Base-by-base conservation (phyloP, 2,113 vertebrate genomes). In the Oxyruncus cristatus region DNA sequence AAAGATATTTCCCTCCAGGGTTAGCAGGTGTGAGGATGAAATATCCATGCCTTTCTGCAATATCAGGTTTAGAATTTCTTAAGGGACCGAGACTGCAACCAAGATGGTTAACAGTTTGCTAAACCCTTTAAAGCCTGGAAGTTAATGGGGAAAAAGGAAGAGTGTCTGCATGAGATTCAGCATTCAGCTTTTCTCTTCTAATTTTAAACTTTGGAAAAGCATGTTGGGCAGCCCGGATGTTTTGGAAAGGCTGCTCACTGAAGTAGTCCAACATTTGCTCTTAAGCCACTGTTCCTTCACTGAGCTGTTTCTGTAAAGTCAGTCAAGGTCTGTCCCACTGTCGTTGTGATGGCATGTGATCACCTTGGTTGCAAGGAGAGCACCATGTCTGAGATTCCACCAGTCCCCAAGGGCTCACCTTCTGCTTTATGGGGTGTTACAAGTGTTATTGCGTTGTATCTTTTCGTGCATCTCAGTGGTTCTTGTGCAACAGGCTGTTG, bases 1-100 rank as follows among this genome's bases (percentile, higher is more conserved):
- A 86, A 92, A 96, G 95, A 89, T 95, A 96, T 97, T 97, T 96
- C 92, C 94, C 96, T 94, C 59, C 88, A 97, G 96, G 95, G 86
- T 96, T 95, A 93, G 95, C 96, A 97, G 96, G 96, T 97, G 94
- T 94, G 80, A 96, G 94, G 92, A 92, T 92, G 87, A 95, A 93
- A 93, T 95, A 93, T 82, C 92, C 90, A 93, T 92, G 92, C 85
- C 88, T 94, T 95, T 95, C 96, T 97, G 88, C 77, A 94, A 85
- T 94, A 95, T 89, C 92, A 81, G 90, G 95, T 97, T 95, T 96
- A 93, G 85, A 87, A 91, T 95, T 93, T 97, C 88, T 93, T 85
- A 63, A 85, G 92, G 81, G 92, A 95, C 65, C 55, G 75, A 87
- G 73, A 35, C 81, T 71, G 41, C 81, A 92, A 91, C 59, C 52